Conservation (phyloP, 2,113 vertebrate species). For the Euleptes europaea region DNA sequence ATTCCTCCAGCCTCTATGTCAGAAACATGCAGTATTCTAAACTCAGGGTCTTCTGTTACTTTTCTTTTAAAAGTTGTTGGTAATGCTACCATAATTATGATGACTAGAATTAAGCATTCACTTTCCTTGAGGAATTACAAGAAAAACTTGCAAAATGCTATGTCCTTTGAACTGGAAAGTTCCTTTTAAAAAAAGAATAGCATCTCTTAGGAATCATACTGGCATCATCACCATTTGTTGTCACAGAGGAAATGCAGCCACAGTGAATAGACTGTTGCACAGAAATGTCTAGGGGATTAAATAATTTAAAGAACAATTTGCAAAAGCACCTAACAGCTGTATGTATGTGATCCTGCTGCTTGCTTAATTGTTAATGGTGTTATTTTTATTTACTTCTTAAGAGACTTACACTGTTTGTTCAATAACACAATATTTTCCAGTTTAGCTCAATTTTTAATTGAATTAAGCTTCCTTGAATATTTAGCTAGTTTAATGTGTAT, state of each 20-base stretch:
- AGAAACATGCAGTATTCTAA: background rate
- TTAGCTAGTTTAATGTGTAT: conserved; percentile 55
- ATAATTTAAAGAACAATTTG: conserved; percentile 39
- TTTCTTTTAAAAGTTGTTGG: background rate
- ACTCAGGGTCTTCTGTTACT: background rate
- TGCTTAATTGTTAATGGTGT: conserved; percentile 48
- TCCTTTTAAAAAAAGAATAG: conserved; percentile 6
- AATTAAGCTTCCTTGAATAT: conserved; percentile 62
- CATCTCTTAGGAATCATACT: conserved; percentile 20
- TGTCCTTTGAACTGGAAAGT: conserved; percentile 19
- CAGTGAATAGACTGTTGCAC: background rate
- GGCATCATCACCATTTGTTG: conserved; percentile 34
- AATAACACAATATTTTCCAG: conserved; percentile 32
- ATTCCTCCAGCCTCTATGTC: background rate
- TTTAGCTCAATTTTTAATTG: conserved; percentile 57
- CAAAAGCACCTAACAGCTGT: conserved; percentile 40
- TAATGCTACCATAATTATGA: background rate
- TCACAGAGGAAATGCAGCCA: background rate
- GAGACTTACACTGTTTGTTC: conserved; percentile 40
- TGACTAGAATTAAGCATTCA: background rate
- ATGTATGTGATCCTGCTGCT: conserved; percentile 48
- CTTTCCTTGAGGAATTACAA: background rate
- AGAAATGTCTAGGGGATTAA: conserved; percentile 36
- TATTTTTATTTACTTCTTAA: conserved; percentile 61
- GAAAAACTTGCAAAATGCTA: background rate